Evolutionary conservation across 2,888 invertebrate species (phyloP), one percentile per base, ranked within the genome.

Genomic region (Aspidiotus rigidus): DNA sequence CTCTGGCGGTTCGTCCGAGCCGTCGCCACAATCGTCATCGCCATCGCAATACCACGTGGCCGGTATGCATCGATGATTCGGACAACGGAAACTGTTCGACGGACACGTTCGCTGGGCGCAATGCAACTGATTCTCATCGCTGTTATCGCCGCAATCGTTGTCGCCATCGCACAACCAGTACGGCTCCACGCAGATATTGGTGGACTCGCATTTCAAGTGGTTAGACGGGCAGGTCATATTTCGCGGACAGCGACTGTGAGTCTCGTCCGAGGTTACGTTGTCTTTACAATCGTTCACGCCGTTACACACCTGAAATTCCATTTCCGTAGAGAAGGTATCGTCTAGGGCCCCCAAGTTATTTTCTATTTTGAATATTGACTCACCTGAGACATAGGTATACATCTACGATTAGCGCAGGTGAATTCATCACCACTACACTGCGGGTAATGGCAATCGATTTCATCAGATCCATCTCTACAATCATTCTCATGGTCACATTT

Each of bases 131-230:
- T 93, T 90, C 78, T 96, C 95, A 76, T 93, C 92, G 0, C 90
- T 91, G 76, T 93, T 93, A 77, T 96, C 96, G 0, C 96, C 93
- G 76, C 95, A 96, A 77, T 96, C 95, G 75, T 95, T 94, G 75
- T 96, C 94, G 0, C 95, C 95, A 78, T 98, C 96, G 78, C 99
- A 99, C 0, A 98, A 83, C 93, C 95, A 95, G 77, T 95, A 95
- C 0, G 93, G 93, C 77, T 98, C 97, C 0, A 98, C 95, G 77
- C 98, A 98, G 73, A 96, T 93, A 76, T 94, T 95, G 0, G 95
- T 95, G 74, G 90, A 90, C 75, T 91, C 90, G 77, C 95, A 96
- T 77, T 94, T 93, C 55, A 94, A 83, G 76, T 96, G 91, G 77
- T 92, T 91, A 0, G 86, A 80, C 0, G 93, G 91, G 75, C 96